Conservation (phyloP, 2,113 vertebrate species). For the Paratilapia polleni region DNA sequence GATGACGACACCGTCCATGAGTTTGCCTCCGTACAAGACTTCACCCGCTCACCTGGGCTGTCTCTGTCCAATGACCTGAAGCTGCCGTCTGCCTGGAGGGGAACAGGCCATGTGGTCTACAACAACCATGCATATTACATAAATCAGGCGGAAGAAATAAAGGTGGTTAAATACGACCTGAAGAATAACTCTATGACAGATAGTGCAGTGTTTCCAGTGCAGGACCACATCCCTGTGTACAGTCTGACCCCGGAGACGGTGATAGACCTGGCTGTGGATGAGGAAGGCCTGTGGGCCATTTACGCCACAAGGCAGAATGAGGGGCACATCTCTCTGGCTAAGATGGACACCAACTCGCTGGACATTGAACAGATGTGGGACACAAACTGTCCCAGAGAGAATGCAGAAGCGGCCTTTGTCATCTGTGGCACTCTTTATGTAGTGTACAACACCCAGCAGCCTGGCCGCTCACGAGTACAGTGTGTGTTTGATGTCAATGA, state of each 20-base stretch:
- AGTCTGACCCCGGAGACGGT: slow-evolving; percentile 86
- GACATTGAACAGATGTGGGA: slow-evolving; percentile 97
- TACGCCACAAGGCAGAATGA: slow-evolving; percentile 90
- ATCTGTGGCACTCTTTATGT: slow-evolving; percentile 95
- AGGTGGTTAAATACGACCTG: slow-evolving; percentile 90
- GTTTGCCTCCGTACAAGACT: slow-evolving; percentile 89
- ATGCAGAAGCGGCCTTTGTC: slow-evolving; percentile 92
- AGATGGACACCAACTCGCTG: slow-evolving; percentile 87
- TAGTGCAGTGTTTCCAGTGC: slow-evolving; percentile 88
- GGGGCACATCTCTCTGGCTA: slow-evolving; percentile 90
- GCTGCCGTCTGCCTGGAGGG: slow-evolving; percentile 89
- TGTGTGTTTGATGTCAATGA: slow-evolving; percentile 94
- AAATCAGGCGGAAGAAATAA: slow-evolving; percentile 78
- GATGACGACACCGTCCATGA: slow-evolving; percentile 85
- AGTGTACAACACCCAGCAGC: slow-evolving; percentile 93
- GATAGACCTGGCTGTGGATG: slow-evolving; percentile 91
- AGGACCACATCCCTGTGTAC: slow-evolving; percentile 89
- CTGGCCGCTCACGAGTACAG: slow-evolving; percentile 92
- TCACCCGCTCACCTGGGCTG: slow-evolving; percentile 85
- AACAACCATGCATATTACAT: slow-evolving; percentile 87
- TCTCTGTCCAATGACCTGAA: slow-evolving; percentile 84
- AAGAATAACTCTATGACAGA: slow-evolving; percentile 85
- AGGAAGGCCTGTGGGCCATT: slow-evolving; percentile 96
- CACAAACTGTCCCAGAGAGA: slow-evolving; percentile 91
- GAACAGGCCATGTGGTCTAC: slow-evolving; percentile 90